phyloP scores from a whole-genome alignment of 2,888 invertebrate genomes.

The Pseudococcus viburni region DNA sequence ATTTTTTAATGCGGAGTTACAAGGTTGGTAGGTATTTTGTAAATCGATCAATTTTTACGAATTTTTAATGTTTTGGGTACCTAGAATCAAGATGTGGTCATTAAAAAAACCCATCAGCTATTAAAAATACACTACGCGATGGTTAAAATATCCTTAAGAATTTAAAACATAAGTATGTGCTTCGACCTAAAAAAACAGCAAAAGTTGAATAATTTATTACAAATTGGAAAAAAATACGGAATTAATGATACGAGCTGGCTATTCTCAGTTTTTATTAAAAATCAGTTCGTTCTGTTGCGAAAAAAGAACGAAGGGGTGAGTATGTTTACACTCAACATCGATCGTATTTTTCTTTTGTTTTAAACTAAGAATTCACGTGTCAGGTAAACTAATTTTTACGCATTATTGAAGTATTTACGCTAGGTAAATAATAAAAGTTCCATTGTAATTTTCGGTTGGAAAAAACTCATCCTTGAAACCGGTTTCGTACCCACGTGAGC shows the following conservation, averaged over 20 bases:
- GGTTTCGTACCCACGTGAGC: not conserved
- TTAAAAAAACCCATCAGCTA: not conserved
- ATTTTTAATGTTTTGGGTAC: not conserved
- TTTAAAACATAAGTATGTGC: not conserved
- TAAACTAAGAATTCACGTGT: no score
- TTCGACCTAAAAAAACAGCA: not conserved
- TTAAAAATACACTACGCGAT: not conserved
- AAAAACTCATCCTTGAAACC: not conserved
- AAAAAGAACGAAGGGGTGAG: not conserved
- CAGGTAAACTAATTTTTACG: no score
- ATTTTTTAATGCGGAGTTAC: not conserved
- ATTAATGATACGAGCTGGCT: not conserved
- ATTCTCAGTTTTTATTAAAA: not conserved
- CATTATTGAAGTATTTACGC: no score
- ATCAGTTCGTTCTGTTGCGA: not conserved
- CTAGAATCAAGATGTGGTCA: not conserved
- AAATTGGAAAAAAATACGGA: not conserved
- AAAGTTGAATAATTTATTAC: slow-evolving; percentile 1
- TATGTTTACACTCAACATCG: not conserved
- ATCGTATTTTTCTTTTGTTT: not conserved
- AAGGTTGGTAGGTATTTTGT: no score
- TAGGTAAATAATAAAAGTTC: no score
- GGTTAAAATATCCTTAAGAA: not conserved
- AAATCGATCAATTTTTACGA: not conserved
- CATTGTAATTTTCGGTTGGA: not conserved